Base-by-base conservation (phyloP, 2,113 vertebrate species). In the Myiozetetes cayanensis region DNA sequence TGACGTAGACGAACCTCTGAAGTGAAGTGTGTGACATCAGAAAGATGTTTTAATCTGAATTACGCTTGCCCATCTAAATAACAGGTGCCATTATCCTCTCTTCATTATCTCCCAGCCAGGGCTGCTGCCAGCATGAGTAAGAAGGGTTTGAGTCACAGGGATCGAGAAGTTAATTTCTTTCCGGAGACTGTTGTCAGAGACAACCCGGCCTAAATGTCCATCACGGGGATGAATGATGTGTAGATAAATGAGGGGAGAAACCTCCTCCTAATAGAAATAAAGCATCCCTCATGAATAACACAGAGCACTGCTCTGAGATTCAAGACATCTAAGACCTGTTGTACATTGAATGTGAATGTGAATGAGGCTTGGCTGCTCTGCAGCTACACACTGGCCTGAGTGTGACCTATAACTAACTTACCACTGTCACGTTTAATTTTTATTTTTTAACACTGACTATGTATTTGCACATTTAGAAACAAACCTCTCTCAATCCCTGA, bases 121-220 rank as follows among this genome's bases (percentile, higher is more conserved):
- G 63, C 75, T 78, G 37, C 67, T 81, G 73, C 71, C 94, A 95
- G 91, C 63, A 68, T 91, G 96, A 94, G 76, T 95, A 96, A 97
- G 92, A 95, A 89, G 63, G 67, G 62, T 76, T 94, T 97, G 93
- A 96, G 89, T 97, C 94, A 97, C 6, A 8, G 35, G 25, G 55
- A 90, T 62, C 49, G 85, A 85, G 52, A 56, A 80, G 73, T 88
- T 95, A 12, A 76, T 96, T 91, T 84, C 50, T 85, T 93, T 85
- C 82, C 2, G 1, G 72, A 61, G 44, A 43, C 66, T 88, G 72
- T 85, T 96, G 77, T 90, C 95, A 90, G 66, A 82, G 56, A 56
- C 0, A 6, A 16, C 68, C 63, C 30, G 62, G 66, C 55, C 79
- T 15, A 72, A 56, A 73, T 79, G 62, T 92, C 85, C 73, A 58